A percentile compares a stretch with the other conserved stretches of the same genome.
Evolutionary conservation across 2,888 invertebrate genomes (phyloP).

Genomic region (Pammene fasciana): DNA sequence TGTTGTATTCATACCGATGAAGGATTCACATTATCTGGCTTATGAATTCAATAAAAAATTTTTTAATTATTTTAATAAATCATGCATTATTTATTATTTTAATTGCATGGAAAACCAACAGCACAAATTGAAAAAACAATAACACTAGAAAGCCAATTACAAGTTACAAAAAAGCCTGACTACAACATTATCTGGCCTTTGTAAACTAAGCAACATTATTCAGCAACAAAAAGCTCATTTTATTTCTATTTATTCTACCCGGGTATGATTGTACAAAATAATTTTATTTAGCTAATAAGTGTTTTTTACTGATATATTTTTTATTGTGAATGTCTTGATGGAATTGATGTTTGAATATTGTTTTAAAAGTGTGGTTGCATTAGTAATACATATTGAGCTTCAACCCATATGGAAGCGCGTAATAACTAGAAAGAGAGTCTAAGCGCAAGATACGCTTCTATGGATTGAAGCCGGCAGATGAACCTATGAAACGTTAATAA

Average conservation of each 20-base stretch:
- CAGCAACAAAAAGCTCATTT: conserved; percentile 57
- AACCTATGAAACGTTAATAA: conserved; percentile 20
- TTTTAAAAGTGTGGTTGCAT: conserved; percentile 68
- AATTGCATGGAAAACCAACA: too few relatives aligned
- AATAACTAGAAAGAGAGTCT: background rate
- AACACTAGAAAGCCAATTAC: too few relatives aligned
- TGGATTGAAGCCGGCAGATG: conserved; percentile 20
- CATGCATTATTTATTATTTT: too few relatives aligned
- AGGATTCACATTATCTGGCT: too few relatives aligned
- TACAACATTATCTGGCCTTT: background rate
- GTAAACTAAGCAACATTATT: conserved; percentile 25
- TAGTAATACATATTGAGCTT: conserved; percentile 35
- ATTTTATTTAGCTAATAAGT: conserved; percentile 66
- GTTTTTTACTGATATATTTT: conserved; percentile 66
- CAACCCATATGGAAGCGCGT: background rate
- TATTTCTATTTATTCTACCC: conserved; percentile 66
- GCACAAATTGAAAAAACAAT: too few relatives aligned
- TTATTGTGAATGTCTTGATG: conserved; percentile 73
- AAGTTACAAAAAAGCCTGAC: too few relatives aligned
- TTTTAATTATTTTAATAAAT: too few relatives aligned
- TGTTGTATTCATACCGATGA: too few relatives aligned
- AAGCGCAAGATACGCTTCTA: background rate
- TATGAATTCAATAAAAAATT: too few relatives aligned
- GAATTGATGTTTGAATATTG: conserved; percentile 58
- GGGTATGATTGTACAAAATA: conserved; percentile 69